Evolutionary conservation across 2,113 vertebrate species (phyloP), one percentile per base, ranked within the genome.

Genomic region (Numenius arquata): DNA sequence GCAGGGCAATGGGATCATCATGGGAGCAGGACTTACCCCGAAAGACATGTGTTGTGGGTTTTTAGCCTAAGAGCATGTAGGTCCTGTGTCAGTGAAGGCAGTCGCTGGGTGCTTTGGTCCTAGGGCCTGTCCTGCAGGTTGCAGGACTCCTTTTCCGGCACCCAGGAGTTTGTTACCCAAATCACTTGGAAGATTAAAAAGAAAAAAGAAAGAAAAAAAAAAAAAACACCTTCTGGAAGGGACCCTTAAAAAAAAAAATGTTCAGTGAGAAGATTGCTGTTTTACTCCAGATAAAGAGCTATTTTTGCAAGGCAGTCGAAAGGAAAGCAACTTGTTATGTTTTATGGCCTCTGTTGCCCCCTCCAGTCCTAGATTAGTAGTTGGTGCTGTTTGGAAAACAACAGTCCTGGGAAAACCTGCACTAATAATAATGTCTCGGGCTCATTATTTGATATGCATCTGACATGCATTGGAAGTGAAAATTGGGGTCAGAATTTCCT

Each of bases 281-380:
- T 92, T 77, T 63, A 45, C 20, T 88, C 29, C 26, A 20, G 52
- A 61, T 48, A 72, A 83, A 73, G 47, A 73, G 66, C 48, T 89
- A 25, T 70, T 79, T 89, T 80, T 70, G 48, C 58, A 90, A 62
- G 45, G 66, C 12, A 48, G 41, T 73, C 5, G 22, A 91, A 85
- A 88, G 55, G 32, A 72, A 90, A 90, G 45, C 29, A 88, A 91
- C 30, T 75, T 81, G 80, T 62, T 79, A 76, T 61, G 84, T 97
- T 96, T 96, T 88, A 94, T 89, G 91, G 95, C 93, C 96, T 96
- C 93, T 96, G 67, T 96, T 97, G 96, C 96, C 95, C 96, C 92
- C 96, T 96, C 95, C 95, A 96, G 95, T 97, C 78, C 88, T 94
- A 66, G 75, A 74, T 70, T 83, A 94, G 95, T 89, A 97, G 93